Evolutionary conservation across 2,113 vertebrate species (phyloP).

Genomic region (Chaenogobius annularis): DNA sequence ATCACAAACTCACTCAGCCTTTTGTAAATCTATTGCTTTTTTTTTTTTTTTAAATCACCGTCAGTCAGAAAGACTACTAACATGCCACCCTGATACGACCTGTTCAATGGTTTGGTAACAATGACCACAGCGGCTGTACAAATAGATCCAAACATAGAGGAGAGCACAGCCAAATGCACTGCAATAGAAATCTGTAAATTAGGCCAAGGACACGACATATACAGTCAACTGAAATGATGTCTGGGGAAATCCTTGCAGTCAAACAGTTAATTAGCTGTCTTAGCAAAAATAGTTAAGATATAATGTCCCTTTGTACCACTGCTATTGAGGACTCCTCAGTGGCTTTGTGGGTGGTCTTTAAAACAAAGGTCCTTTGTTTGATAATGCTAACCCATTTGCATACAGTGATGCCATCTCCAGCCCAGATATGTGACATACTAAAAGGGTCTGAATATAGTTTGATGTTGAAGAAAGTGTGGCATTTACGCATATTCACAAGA

Average conservation of each 20-base stretch:
- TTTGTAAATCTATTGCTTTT: constrained; percentile 28
- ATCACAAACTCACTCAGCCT: constrained; percentile 16
- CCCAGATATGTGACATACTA: constrained; percentile 10
- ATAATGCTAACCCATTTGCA: constrained; percentile 4
- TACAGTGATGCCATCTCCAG: constrained; percentile 15
- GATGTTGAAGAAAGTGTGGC: constrained; percentile 13
- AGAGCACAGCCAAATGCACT: constrained; percentile 23
- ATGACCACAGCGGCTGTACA: constrained; percentile 22
- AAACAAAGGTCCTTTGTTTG: constrained; percentile 10
- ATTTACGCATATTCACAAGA: constrained; percentile 18
- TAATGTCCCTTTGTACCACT: constrained; percentile 1
- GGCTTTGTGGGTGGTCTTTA: not conserved
- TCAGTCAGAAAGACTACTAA: constrained; percentile 37
- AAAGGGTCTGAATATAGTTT: constrained; percentile 26
- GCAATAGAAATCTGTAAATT: constrained; percentile 34
- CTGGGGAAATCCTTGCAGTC: constrained; percentile 7
- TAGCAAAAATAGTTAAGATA: constrained; percentile 13
- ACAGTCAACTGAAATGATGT: constrained; percentile 11
- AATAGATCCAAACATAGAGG: constrained; percentile 11
- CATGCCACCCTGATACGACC: constrained; percentile 41
- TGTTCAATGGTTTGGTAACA: constrained; percentile 20
- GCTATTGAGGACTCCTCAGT: not conserved
- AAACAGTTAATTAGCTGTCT: not conserved
- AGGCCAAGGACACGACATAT: constrained; percentile 12
- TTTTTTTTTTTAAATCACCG: not conserved